A percentile compares a stretch with the other conserved stretches of the same genome.
Conservation (phyloP, 2,797 vertebrate species). For the Coregonus sp. region DNA sequence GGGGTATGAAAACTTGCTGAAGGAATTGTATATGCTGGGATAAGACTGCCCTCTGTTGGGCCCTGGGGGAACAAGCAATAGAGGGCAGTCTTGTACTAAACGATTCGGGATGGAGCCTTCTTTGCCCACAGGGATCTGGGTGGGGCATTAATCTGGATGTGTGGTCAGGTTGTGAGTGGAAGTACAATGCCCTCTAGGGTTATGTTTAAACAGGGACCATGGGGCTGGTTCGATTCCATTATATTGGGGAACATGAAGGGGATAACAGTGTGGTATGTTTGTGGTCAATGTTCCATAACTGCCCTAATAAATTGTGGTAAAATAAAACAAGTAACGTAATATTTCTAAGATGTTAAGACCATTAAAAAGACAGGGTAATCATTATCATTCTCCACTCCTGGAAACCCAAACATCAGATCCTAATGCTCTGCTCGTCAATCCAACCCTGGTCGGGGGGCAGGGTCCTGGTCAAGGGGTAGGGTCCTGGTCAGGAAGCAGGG, state of each 20-base stretch:
- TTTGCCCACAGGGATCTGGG: neutral
- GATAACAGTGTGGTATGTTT: neutral
- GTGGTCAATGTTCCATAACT: neutral
- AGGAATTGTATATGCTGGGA: constrained; percentile 27
- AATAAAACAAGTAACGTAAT: neutral
- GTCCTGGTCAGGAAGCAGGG: too few species aligned
- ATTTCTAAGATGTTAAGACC: neutral
- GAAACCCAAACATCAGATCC: neutral
- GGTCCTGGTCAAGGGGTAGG: too few species aligned
- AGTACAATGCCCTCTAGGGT: too few species aligned
- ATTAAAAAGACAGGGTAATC: neutral
- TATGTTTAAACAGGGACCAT: too few species aligned
- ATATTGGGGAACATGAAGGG: too few species aligned
- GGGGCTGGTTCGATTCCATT: too few species aligned
- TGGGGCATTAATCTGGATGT: neutral
- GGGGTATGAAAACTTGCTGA: too few species aligned
- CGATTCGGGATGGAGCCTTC: neutral
- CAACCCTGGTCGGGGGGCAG: too few species aligned
- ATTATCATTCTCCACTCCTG: neutral
- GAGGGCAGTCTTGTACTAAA: too few species aligned
- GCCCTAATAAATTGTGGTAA: neutral
- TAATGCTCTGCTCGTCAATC: too few species aligned
- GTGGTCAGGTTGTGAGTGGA: neutral
- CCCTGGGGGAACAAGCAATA: constrained; percentile 48
- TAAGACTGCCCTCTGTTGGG: constrained; percentile 72